A percentile compares a stretch with the other conserved stretches of the same genome.
Evolutionary conservation across 2,113 vertebrate genomes (phyloP).

Genomic region (Malaclemys terrapin): DNA sequence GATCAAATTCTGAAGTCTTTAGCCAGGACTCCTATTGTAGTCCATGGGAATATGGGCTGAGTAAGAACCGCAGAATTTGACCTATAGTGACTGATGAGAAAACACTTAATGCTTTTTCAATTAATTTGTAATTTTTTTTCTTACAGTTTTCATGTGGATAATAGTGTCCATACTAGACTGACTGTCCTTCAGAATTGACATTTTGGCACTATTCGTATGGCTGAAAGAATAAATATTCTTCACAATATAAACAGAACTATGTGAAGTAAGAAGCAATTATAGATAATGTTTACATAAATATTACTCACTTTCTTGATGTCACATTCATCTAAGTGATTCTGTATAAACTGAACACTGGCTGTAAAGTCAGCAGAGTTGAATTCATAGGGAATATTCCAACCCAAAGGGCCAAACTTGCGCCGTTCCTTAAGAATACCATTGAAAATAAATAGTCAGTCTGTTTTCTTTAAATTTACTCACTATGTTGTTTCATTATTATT

Average conservation of each 20-base stretch:
- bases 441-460: not conserved
- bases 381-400: slow-evolving; percentile 87
- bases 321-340: slow-evolving; percentile 84
- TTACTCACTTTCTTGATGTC: slow-evolving; percentile 82
- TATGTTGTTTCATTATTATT: not conserved
- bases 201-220: not conserved
- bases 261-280: not conserved
- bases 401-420: slow-evolving; percentile 84
- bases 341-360: slow-evolving; percentile 83
- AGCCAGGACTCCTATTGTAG: not conserved
- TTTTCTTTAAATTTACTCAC: not conserved
- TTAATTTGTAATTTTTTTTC: not conserved
- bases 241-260: not conserved
- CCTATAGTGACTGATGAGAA: not conserved
- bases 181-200: not conserved
- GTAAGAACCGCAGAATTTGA: not conserved
- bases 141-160: not conserved
- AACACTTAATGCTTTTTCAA: not conserved
- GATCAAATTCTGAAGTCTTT: not conserved
- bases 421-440: slow-evolving; percentile 77
- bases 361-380: slow-evolving; percentile 84
- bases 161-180: not conserved
- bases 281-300: not conserved
- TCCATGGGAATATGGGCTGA: not conserved
- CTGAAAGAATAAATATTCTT: not conserved